phyloP scores from a whole-genome alignment of 2,113 vertebrate genomes.

The Bucco capensis region DNA sequence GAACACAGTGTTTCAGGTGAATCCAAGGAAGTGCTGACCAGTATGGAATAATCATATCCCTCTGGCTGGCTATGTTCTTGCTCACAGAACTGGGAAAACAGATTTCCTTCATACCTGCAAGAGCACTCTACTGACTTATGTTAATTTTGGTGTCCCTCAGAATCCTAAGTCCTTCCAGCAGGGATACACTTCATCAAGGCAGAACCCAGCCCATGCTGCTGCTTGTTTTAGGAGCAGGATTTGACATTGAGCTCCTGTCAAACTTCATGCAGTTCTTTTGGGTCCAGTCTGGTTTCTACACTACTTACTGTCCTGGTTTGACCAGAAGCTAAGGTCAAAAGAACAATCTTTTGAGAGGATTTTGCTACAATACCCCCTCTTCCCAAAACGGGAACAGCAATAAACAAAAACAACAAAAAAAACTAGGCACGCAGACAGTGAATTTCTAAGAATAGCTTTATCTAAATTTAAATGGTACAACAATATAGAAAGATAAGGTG shows the following conservation, averaged over 20 bases:
- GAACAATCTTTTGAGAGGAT: too few relatives aligned
- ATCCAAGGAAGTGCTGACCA: neutral
- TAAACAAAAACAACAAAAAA: too few relatives aligned
- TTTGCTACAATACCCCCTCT: too few relatives aligned
- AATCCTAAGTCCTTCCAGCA: neutral
- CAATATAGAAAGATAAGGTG: too few relatives aligned
- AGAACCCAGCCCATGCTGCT: neutral
- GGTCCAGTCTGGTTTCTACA: neutral
- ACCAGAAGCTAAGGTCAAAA: too few relatives aligned
- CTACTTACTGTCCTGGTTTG: too few relatives aligned
- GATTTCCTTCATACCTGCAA: neutral
- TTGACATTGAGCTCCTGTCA: neutral
- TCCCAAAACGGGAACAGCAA: too few relatives aligned
- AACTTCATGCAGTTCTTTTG: neutral
- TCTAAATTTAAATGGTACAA: too few relatives aligned
- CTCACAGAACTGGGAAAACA: neutral
- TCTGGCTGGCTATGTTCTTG: neutral
- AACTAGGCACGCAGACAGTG: too few relatives aligned
- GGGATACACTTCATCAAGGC: neutral
- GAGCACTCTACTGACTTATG: fast-evolving
- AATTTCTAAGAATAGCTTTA: too few relatives aligned
- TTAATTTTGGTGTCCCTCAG: neutral
- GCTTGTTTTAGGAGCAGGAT: neutral
- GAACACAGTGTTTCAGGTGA: neutral
- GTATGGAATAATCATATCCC: neutral